Evolutionary conservation across 2,888 invertebrate species (phyloP).

Genomic region (Tachina grossa): DNA sequence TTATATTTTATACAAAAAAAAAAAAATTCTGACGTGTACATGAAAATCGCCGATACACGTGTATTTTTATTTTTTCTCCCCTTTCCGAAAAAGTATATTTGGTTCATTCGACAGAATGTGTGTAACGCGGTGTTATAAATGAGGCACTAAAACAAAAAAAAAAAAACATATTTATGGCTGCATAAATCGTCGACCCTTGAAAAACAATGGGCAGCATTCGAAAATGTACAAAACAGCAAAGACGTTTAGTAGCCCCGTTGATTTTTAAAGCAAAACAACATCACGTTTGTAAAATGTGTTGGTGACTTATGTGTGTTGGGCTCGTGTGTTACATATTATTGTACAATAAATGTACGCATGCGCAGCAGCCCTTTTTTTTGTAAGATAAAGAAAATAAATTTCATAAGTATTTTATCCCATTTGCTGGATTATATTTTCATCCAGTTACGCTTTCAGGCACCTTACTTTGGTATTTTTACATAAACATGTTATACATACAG

Average conservation of each 20-base stretch:
- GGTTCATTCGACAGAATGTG: no score
- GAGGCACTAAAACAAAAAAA: constrained; percentile 36
- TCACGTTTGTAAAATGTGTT: neutral
- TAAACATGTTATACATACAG: no score
- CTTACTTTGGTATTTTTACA: no score
- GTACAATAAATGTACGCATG: constrained; percentile 28
- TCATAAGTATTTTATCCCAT: no score
- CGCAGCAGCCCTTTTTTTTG: constrained; percentile 31
- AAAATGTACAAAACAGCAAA: constrained; percentile 15
- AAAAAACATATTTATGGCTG: constrained; percentile 41
- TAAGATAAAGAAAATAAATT: neutral
- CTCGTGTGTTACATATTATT: constrained; percentile 24
- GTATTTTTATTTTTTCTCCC: no score
- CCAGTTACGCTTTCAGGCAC: no score
- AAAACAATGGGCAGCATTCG: constrained; percentile 48
- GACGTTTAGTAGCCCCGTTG: constrained; percentile 14
- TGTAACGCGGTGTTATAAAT: no score
- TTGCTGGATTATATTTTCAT: no score
- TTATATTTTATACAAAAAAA: no score
- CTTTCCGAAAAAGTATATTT: no score
- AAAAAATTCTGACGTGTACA: no score
- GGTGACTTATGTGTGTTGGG: neutral
- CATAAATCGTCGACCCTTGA: constrained; percentile 56
- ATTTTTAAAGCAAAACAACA: constrained; percentile 23
- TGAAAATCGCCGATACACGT: no score